Evolutionary conservation across 2,888 invertebrate species (phyloP).

Genomic region (Lasiommata megera): DNA sequence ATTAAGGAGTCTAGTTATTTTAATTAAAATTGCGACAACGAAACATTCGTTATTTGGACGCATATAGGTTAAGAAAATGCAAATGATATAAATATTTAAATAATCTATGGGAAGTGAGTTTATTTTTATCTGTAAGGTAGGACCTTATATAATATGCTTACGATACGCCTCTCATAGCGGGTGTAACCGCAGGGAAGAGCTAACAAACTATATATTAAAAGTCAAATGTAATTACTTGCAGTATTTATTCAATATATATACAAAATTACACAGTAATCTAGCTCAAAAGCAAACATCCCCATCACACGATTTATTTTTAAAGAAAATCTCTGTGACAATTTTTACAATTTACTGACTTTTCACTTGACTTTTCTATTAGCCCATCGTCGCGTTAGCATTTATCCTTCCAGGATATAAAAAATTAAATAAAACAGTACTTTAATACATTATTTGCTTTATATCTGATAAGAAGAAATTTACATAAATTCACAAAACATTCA

Average conservation of each 20-base stretch:
- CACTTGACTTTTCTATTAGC: neutral
- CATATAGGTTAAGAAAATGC: too few relatives aligned
- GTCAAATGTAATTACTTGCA: conserved; percentile 14
- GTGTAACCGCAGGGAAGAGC: too few relatives aligned
- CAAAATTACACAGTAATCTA: conserved; percentile 27
- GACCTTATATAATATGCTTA: too few relatives aligned
- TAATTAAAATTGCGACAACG: too few relatives aligned
- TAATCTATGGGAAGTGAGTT: too few relatives aligned
- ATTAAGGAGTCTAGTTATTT: too few relatives aligned
- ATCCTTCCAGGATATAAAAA: neutral
- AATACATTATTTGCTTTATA: neutral
- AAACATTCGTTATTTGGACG: too few relatives aligned
- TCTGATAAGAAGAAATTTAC: conserved; percentile 3
- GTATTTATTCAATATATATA: conserved; percentile 32
- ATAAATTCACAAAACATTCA: neutral
- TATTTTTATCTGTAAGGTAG: too few relatives aligned
- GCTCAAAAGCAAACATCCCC: conserved; percentile 1
- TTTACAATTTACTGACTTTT: conserved; percentile 46
- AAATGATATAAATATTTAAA: too few relatives aligned
- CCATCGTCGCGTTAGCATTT: too few relatives aligned
- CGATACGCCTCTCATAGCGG: too few relatives aligned
- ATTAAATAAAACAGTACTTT: conserved; percentile 2
- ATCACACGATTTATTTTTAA: conserved; percentile 52
- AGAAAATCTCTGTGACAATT: conserved; percentile 41
- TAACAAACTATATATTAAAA: too few relatives aligned